These are phyloP conservation scores for Hyppa rectilinea DNA, from an alignment of 2,888 invertebrate genomes.

Conservation along the genomic window DNA sequence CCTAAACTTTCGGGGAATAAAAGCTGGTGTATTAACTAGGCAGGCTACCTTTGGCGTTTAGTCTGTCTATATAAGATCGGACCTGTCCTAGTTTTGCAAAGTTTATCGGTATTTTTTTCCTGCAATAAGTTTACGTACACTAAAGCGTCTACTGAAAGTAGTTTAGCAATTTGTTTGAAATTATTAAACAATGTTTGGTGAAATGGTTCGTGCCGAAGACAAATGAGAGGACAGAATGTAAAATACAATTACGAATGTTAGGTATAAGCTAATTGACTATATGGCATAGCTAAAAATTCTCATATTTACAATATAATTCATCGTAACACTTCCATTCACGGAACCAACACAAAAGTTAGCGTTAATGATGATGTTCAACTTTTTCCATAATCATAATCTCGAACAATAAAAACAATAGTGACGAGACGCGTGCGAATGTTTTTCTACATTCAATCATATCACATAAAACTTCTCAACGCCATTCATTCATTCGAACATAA, in stretches of 20 bases:
- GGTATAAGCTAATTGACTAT: background rate
- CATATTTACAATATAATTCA: background rate
- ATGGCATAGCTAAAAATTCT: background rate
- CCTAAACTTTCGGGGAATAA: too few relatives aligned
- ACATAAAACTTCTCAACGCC: conserved; percentile 37
- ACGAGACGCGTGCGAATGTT: conserved; percentile 44
- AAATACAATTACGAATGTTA: too few relatives aligned
- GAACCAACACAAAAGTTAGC: conserved; percentile 1
- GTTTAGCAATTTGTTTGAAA: conserved; percentile 25
- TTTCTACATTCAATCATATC: conserved; percentile 34
- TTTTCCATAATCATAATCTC: conserved; percentile 25
- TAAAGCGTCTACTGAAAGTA: conserved; percentile 5
- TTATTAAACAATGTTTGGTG: background rate
- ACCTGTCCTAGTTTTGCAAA: conserved; percentile 23
- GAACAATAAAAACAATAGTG: conserved; percentile 36
- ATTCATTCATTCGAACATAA: conserved; percentile 54
- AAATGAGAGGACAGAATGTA: too few relatives aligned
- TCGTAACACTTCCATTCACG: background rate
- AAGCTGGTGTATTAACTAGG: too few relatives aligned
- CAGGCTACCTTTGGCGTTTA: background rate
- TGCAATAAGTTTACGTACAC: background rate
- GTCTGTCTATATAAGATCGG: background rate
- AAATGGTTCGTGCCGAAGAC: too few relatives aligned
- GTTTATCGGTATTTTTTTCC: conserved; percentile 21
- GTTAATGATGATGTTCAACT: conserved; percentile 7